Base-by-base conservation (phyloP, 2,797 vertebrate genomes). In the Sebastolobus alascanus region DNA sequence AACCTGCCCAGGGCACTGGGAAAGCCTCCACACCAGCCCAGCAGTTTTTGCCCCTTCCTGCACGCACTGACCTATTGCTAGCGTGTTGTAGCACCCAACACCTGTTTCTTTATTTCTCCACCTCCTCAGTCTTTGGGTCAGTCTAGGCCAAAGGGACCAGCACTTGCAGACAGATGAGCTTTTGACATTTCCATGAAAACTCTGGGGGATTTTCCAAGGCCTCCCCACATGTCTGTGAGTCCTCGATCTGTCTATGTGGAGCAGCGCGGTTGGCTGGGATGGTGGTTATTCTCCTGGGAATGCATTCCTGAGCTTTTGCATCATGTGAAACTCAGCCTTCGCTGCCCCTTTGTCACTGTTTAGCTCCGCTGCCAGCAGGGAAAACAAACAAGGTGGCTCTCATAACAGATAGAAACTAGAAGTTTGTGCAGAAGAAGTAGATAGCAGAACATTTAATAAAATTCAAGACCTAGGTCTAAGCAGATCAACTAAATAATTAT, bases 321-420 rank as follows among this genome's bases (percentile, higher is more conserved):
- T 94, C 94, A 94, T 92, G 92, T 92, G 92, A 93, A 95, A 94
- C 84, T 87, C 89, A 86, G 90, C 82, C 90, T 73, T 84, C 61
- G 69, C 84, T 79, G 82, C 75, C 84, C 82, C 64, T 76, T 85
- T 91, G 87, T 86, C 88, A 84, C 80, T 73, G 33, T 76, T 66
- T 64, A 81, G 70, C 82, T 71, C 50, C 66, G 31, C 81, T 90
- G 82, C 79, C 84, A 91, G 83, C 38, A 79, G 58, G 52, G 55
- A 68, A 87, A 87, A 87, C 79, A 90, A 87, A 85, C 78, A 77
- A 75, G 37, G 72, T 31, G 55, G 31, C 71, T 78, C 18, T 63
- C 38, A 55, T 70, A 22, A 59, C 5, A 43, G 58, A 65, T 33
- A 55, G 25, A 68, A 84, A 81, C 8, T 9, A 31, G 5, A 75